Evolutionary conservation across 2,797 vertebrate species (phyloP).

Genomic region (Oreonectes daqikongensis): DNA sequence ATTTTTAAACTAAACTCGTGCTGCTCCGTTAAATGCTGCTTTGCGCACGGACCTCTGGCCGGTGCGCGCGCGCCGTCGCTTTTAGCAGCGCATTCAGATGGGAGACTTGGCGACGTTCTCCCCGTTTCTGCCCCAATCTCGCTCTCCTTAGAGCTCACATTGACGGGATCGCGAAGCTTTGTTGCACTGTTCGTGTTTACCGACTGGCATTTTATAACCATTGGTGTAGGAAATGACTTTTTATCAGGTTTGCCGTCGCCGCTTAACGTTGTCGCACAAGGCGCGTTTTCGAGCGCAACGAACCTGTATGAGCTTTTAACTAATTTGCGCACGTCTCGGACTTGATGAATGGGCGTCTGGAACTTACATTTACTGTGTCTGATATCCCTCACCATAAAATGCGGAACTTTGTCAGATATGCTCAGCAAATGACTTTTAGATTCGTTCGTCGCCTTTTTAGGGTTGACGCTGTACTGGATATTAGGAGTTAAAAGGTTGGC

Average conservation of each 20-base stretch:
- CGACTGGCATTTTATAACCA: constrained; percentile 92
- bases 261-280: constrained; percentile 51
- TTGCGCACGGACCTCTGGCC: constrained; percentile 72
- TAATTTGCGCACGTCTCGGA: constrained; percentile 93
- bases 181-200: constrained; percentile 77
- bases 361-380: constrained; percentile 86
- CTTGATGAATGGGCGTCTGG: constrained; percentile 90
- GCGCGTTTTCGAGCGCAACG: constrained; percentile 81
- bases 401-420: constrained; percentile 82
- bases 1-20: constrained; percentile 73
- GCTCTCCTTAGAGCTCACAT: constrained; percentile 41
- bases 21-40: constrained; percentile 77
- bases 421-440: constrained; percentile 71
- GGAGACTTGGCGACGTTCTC: constrained; percentile 64
- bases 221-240: constrained; percentile 76
- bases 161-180: constrained; percentile 49
- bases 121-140: constrained; percentile 44
- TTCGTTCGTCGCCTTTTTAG: constrained; percentile 73
- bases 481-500: constrained; percentile 90
- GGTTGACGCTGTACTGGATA: constrained; percentile 69
- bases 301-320: constrained; percentile 90
- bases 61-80: constrained; percentile 76
- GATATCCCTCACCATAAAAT: constrained; percentile 89
- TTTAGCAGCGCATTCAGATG: constrained; percentile 72
- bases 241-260: constrained; percentile 75